Percentiles rank a stretch among this genome's conserved stretches.
phyloP scores from a whole-genome alignment of 2,888 invertebrate genomes.

The Drosophila siamana region DNA sequence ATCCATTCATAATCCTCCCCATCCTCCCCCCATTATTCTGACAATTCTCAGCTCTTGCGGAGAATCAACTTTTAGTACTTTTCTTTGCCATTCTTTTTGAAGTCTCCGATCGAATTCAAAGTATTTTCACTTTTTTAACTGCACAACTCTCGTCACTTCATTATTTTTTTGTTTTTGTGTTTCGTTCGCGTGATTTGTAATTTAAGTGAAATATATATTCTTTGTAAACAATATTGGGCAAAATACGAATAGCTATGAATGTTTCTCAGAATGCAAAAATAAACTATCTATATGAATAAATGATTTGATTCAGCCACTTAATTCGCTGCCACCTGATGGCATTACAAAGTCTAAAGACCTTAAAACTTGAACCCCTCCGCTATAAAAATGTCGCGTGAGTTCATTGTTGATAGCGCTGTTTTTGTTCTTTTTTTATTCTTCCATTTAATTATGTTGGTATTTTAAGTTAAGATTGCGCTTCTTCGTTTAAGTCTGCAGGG shows the following conservation, averaged over 20 bases:
- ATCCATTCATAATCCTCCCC: neutral
- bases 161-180: neutral
- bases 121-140: neutral
- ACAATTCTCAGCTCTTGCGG: neutral
- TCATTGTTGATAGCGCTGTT: neutral
- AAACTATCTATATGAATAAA: conserved; percentile 47
- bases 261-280: conserved; percentile 52
- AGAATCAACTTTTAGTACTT: neutral
- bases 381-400: neutral
- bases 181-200: conserved; percentile 1
- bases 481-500: no score
- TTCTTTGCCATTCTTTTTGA: neutral
- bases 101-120: neutral
- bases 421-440: no score
- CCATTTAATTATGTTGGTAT: neutral
- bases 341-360: neutral
- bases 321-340: neutral
- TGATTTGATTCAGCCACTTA: neutral
- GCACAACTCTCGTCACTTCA: neutral
- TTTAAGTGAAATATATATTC: neutral
- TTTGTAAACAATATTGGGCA: conserved; percentile 26
- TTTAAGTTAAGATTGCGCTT: neutral
- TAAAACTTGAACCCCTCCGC: neutral
- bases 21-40: neutral
- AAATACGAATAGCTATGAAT: conserved; percentile 37